Base-by-base conservation (phyloP, 2,888 invertebrate species). In the Ephialtes manifestator region DNA sequence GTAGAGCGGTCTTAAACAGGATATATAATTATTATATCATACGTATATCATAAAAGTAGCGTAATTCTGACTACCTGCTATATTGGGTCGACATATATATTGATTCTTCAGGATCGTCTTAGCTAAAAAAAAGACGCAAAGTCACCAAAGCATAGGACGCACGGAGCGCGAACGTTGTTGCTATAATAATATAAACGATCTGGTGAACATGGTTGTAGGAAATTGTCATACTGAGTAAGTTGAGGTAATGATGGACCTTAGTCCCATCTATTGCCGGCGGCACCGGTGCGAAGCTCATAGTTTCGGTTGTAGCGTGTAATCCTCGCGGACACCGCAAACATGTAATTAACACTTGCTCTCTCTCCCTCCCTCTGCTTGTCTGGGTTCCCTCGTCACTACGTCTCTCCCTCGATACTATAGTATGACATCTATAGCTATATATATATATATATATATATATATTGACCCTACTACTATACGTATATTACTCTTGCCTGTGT, bases 331-430 rank as follows among this genome's bases (percentile, higher is more conserved):
- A 92, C 93, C 93, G 92, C 93, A 94, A 94, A 93, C 94, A 93
- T 92, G 94, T 94, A 94, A 94, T 94, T 93, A 94, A 94, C 94
- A 93, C 94, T 92, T 92, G 92, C 92, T 92, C 92, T 89, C 91
- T 88, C 90, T 87, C 83, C 80, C 84, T 76, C 84, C 58, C 83
- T 79, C 60, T 53, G 55, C 86, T 68, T 31, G 39, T 68, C 67
- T 68, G 72, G 46, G 55, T 51, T 60, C 58, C 75, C 79, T 55
- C 75, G 71, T 39, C 39, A 39, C 39, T 39, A 10, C 39, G 39
- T 72, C 53, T 55, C 70, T 68, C 78, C 31, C 78, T 79, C 58
- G 35, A 24, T 28, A 58, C 58, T 58, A 58, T 28, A 58, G 58
- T 13, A 58, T 58, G 58, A 58, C 28, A 28, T 24, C 13, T 53